phyloP scores from a whole-genome alignment of 2,113 vertebrate species.

The Bos indicus region DNA sequence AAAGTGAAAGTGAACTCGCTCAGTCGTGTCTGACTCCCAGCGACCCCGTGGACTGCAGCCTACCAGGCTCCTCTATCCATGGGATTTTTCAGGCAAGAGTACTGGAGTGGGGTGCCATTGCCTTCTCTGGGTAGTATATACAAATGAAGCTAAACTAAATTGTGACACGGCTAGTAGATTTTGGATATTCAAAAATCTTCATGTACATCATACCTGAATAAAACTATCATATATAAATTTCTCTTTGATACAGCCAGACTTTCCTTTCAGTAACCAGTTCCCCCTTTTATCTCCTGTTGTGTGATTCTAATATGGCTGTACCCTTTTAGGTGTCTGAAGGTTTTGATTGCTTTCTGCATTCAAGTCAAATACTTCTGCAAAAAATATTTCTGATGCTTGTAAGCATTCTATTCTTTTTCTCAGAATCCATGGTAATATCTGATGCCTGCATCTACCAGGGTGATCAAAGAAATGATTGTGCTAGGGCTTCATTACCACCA shows the following conservation, averaged over 20 bases:
- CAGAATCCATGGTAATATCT: not conserved
- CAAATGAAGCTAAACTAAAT: not conserved
- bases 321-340: not conserved
- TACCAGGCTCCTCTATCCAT: too few species aligned
- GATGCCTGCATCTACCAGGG: not conserved
- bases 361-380: not conserved
- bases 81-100: too few species aligned
- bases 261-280: not conserved
- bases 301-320: not conserved
- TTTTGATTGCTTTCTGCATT: not conserved
- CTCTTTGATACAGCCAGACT: not conserved
- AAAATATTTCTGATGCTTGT: not conserved
- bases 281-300: not conserved
- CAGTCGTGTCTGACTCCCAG: too few species aligned
- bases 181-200: not conserved
- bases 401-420: not conserved
- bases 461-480: not conserved
- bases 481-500: not conserved
- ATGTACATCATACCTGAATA: not conserved
- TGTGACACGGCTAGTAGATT: not conserved
- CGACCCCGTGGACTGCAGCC: too few species aligned
- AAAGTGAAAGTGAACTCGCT: too few species aligned
- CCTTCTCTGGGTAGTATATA: not conserved
- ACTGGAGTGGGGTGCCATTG: too few species aligned
- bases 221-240: not conserved